These are phyloP conservation scores for Champsocephalus gunnari DNA, from an alignment of 2,797 vertebrate genomes.

Conservation along the genomic window DNA sequence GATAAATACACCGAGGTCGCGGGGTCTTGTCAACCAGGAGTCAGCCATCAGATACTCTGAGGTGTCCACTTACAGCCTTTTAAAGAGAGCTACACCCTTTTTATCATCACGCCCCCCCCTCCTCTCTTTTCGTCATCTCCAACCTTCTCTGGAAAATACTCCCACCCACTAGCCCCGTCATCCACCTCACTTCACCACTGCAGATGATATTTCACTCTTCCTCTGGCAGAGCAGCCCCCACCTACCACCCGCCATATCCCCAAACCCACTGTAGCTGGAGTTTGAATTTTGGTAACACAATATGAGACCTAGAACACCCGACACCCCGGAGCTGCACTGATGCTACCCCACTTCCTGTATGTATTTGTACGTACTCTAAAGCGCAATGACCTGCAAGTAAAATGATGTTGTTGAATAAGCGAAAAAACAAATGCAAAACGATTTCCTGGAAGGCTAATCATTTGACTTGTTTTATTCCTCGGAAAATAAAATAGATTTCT, in stretches of 20 bases:
- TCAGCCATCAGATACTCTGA: constrained; percentile 62
- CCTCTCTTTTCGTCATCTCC: constrained; percentile 18
- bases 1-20: constrained; percentile 70
- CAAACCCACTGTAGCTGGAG: constrained; percentile 53
- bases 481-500: constrained; percentile 55
- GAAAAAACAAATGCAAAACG: neutral
- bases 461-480: constrained; percentile 30
- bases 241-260: constrained; percentile 10
- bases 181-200: constrained; percentile 30
- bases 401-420: constrained; percentile 10
- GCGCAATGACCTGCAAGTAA: constrained; percentile 17
- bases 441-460: constrained; percentile 54
- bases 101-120: constrained; percentile 55
- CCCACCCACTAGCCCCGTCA: constrained; percentile 51
- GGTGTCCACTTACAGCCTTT: constrained; percentile 77
- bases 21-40: constrained; percentile 66
- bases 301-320: constrained; percentile 52
- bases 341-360: neutral
- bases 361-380: constrained; percentile 6
- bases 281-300: constrained; percentile 39
- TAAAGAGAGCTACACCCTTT: constrained; percentile 70
- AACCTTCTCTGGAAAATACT: constrained; percentile 44
- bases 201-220: constrained; percentile 79
- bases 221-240: constrained; percentile 22
- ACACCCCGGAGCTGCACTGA: constrained; percentile 27